Conservation (phyloP, 2,797 vertebrate genomes). For the Chiroxiphia lanceolata region DNA sequence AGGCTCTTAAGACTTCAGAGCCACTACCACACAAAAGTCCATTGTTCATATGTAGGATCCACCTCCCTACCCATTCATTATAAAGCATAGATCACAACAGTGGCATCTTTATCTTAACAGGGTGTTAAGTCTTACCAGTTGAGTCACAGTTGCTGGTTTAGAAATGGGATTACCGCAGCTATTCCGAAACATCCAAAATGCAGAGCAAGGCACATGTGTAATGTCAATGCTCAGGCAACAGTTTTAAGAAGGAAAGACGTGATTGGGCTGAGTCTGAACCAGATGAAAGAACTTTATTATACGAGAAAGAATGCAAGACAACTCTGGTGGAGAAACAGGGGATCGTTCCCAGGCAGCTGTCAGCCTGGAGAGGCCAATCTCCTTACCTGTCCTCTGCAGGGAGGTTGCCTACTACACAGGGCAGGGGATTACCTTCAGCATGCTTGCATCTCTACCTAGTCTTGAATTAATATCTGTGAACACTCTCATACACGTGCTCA, state of each 20-base stretch:
- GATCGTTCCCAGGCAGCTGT: neutral
- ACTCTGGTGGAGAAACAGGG: neutral
- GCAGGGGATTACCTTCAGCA: neutral
- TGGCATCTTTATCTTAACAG: slow-evolving; percentile 31
- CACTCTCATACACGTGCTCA: neutral
- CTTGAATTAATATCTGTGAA: neutral
- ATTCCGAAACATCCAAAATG: neutral
- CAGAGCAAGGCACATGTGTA: neutral
- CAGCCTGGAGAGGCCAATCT: neutral
- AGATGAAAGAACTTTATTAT: neutral
- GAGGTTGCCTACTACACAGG: neutral
- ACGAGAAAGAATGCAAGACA: neutral
- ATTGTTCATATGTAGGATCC: slow-evolving; percentile 9
- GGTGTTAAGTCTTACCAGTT: neutral
- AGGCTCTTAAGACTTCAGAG: neutral
- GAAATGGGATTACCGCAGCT: neutral
- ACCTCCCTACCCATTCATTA: neutral
- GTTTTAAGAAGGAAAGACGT: neutral
- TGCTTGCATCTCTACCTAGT: neutral
- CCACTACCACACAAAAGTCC: neutral
- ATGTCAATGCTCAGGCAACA: neutral
- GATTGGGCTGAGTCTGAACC: neutral
- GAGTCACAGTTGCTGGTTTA: neutral
- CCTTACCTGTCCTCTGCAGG: neutral
- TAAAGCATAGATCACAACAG: slow-evolving; percentile 2